Conservation (phyloP, 2,888 invertebrate genomes). For the Pterostichus niger region DNA sequence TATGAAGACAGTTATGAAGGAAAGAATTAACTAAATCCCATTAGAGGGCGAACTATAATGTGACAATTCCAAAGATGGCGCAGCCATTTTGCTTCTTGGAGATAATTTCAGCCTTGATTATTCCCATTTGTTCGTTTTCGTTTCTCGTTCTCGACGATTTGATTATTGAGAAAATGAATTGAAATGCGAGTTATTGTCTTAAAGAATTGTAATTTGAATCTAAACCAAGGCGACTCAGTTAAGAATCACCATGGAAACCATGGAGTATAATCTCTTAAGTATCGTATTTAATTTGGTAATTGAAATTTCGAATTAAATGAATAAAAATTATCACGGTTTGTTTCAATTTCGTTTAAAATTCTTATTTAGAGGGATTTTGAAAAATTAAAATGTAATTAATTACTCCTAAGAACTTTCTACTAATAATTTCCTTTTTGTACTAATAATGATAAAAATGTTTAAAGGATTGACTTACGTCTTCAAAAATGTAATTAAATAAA, state of each 20-base stretch:
- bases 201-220: conserved; percentile 65
- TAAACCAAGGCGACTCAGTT: not conserved
- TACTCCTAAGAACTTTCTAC: too few relatives aligned
- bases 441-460: too few relatives aligned
- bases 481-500: too few relatives aligned
- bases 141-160: conserved; percentile 36
- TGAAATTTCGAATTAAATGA: conserved; percentile 38
- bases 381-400: too few relatives aligned
- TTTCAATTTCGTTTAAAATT: conserved; percentile 9
- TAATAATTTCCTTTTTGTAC: too few relatives aligned
- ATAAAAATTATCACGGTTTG: conserved; percentile 36
- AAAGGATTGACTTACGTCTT: too few relatives aligned
- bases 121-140: conserved; percentile 16
- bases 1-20: not conserved
- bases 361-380: too few relatives aligned
- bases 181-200: conserved; percentile 65
- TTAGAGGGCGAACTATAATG: not conserved
- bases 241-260: conserved; percentile 1
- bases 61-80: not conserved
- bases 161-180: conserved; percentile 64
- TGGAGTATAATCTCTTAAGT: conserved; percentile 39
- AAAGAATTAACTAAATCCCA: conserved; percentile 4
- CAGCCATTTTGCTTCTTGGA: not conserved
- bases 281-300: conserved; percentile 45
- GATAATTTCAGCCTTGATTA: not conserved